Evolutionary conservation across 2,888 invertebrate species (phyloP).

Genomic region (Carcina quercana): DNA sequence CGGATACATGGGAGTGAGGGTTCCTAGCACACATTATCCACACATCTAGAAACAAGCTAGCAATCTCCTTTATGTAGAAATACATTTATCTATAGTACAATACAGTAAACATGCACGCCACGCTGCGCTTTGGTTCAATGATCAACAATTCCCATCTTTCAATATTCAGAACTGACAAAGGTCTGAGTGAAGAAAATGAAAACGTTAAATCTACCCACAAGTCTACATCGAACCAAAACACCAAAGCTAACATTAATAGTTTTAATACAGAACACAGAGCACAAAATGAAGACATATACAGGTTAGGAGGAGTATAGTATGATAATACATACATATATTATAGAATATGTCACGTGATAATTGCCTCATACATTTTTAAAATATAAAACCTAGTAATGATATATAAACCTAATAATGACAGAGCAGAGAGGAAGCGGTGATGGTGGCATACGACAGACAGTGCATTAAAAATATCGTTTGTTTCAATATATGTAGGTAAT

Average conservation of each 20-base stretch:
- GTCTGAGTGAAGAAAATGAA: constrained; percentile 25
- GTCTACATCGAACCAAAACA: constrained; percentile 69
- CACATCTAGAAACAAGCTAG: constrained; percentile 72
- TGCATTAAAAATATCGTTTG: constrained; percentile 74
- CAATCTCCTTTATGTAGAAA: constrained; percentile 51
- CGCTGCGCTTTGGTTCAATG: constrained; percentile 71
- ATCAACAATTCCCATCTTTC: constrained; percentile 31
- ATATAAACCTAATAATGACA: constrained; percentile 74
- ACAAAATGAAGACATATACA: constrained; percentile 68
- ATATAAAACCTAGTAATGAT: constrained; percentile 67
- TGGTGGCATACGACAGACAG: constrained; percentile 76
- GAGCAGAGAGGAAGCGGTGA: constrained; percentile 76
- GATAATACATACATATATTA: constrained; percentile 51
- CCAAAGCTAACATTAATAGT: constrained; percentile 70
- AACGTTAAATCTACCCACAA: constrained; percentile 29
- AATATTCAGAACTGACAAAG: constrained; percentile 29
- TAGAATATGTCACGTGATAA: constrained; percentile 65
- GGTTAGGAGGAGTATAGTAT: constrained; percentile 55
- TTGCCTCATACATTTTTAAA: constrained; percentile 70
- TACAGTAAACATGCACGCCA: constrained; percentile 69
- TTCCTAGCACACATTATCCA: constrained; percentile 58
- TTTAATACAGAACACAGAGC: constrained; percentile 70
- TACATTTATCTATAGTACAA: constrained; percentile 66
- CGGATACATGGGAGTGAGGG: constrained; percentile 58
- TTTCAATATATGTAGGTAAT: constrained; percentile 72